Conservation (phyloP, 2,113 vertebrate species). For the Passer montanus region DNA sequence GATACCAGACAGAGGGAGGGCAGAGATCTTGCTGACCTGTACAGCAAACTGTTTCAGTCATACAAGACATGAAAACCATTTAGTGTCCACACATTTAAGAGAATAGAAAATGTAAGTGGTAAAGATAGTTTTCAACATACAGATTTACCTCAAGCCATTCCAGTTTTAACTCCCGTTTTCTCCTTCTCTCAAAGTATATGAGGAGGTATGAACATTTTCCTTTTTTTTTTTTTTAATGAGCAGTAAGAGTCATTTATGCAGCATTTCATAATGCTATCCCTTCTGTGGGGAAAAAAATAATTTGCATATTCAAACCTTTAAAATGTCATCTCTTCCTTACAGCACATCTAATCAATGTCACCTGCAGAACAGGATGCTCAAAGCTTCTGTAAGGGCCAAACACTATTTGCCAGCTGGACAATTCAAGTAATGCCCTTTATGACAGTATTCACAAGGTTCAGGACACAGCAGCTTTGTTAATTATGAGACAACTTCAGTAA, state of each 20-base stretch:
- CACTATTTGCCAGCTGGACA: constrained; percentile 16
- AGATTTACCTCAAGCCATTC: background rate
- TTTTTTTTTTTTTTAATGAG: background rate
- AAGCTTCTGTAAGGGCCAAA: constrained; percentile 11
- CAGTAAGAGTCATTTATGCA: background rate
- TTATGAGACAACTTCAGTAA: background rate
- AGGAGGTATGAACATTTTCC: background rate
- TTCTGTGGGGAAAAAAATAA: background rate
- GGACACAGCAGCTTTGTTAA: background rate
- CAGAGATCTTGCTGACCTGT: background rate
- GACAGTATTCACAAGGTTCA: background rate
- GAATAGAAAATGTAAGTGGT: background rate
- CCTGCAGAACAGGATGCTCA: background rate
- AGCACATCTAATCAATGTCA: constrained; percentile 27
- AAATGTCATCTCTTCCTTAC: constrained; percentile 59
- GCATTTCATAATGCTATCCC: background rate
- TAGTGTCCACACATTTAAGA: background rate
- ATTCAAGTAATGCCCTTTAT: constrained; percentile 9
- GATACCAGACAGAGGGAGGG: fast-evolving
- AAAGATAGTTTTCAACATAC: background rate
- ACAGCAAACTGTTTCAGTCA: background rate
- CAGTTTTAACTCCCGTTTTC: background rate
- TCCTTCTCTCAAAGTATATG: background rate
- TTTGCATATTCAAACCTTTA: constrained; percentile 41
- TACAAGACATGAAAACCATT: background rate